Evolutionary conservation across 1,140 invertebrate genomes (phyloP), one percentile per base, ranked within the genome.

Genomic region (Drepana arcuata): DNA sequence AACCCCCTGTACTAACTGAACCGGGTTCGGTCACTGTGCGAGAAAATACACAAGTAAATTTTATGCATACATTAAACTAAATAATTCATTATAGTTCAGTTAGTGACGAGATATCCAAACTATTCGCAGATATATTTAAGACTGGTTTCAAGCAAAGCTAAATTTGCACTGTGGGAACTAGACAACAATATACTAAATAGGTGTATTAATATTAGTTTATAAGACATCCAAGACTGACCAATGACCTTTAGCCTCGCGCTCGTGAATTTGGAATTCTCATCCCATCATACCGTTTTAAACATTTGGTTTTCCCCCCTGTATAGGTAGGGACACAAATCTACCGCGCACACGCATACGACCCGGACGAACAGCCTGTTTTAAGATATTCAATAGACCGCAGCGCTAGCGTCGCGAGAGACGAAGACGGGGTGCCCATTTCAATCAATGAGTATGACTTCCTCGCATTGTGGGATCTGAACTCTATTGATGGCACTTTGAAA

Each of bases 41-140:
- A 44, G 94, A 96, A 83, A 94, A 95, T 66, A 91, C 90, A 7
- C 87, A 90, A 56, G 89, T 92, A 55, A 74, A 69, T 35, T n/a
- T n/a, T n/a, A 24, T 16, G 4, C 24, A 41, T 11, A 27, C 5
- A 15, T n/a, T n/a, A n/a, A n/a, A n/a, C n/a, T n/a, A n/a, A n/a
- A n/a, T n/a, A n/a, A n/a, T n/a, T n/a, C n/a, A n/a, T n/a, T n/a
- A n/a, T n/a, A n/a, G n/a, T n/a, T n/a, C n/a, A n/a, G n/a, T n/a
- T n/a, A n/a, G n/a, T n/a, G n/a, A n/a, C n/a, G n/a, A n/a, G n/a
- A n/a, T n/a, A n/a, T n/a, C n/a, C n/a, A n/a, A n/a, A n/a, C n/a
- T n/a, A n/a, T n/a, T n/a, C n/a, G n/a, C n/a, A n/a, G n/a, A n/a
- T n/a, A n/a, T n/a, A n/a, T n/a, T n/a, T n/a, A n/a, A n/a, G n/a